Base-by-base conservation (phyloP, 2,113 vertebrate genomes). In the Talpa occidentalis region DNA sequence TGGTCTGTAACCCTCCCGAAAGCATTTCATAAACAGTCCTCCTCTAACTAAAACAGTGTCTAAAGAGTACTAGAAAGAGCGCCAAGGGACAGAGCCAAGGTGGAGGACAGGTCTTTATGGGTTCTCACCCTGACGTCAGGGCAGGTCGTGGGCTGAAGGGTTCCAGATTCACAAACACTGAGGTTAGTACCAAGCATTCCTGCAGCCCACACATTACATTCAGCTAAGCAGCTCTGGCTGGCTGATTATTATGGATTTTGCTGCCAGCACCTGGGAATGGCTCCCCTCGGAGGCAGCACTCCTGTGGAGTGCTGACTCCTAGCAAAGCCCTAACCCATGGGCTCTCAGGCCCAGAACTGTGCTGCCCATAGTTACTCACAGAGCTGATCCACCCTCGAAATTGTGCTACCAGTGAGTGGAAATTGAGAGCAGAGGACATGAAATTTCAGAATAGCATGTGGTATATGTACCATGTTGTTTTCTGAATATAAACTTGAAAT, bases 281-380 rank as follows among this genome's bases (percentile, higher is more conserved):
- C 26, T 47, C 35, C 54, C 26, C 42, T 28, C 1, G 5, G 5
- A 49, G 26, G 60, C 44, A 64, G 35, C 32, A 15, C 32, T 4
- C 64, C 59, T 19, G 19, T 12, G 0, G 4, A 6, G 37, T 0
- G 1, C 10, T 0, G 16, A 30, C 14, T 32, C 49, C 32, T 1
- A 49, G 42, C 24, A 6, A 69, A 69, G 47, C 60, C 66, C 42
- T 11, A 19, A 5, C 28, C 67, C 69, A 10, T 6, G 0, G 15
- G 24, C 26, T 8, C 22, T 26, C n/a, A 28, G 0, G 49, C 6
- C 7, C 37, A 35, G 73, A 32, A 24, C 42, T 1, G 0, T 32
- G 6, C 74, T 3, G 15, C 40, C 12, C 26, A 14, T 24, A 1
- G 21, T 30, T 49, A 28, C 0, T 37, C 64, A 5, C 26, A 8